phyloP scores from a whole-genome alignment of 1,140 invertebrate genomes.

The Lysiphlebus fabarum region DNA sequence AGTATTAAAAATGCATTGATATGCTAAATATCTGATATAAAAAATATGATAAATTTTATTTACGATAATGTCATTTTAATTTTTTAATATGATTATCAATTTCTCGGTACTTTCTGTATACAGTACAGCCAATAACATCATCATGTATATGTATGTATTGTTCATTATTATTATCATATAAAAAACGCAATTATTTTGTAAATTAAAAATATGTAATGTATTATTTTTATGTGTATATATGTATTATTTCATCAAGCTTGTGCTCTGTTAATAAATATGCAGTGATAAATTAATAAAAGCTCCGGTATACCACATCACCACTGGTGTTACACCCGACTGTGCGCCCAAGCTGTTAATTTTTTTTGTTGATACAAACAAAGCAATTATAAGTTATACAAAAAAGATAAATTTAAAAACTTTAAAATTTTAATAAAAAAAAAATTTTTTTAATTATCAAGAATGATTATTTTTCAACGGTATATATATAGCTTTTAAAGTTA shows the following conservation, averaged over 20 bases:
- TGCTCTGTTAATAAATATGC: constrained; percentile 32
- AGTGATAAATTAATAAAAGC: constrained; percentile 49
- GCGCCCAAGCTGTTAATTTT: constrained; percentile 27
- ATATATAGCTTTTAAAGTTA: no score
- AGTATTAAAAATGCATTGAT: background rate
- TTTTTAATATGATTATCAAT: no score
- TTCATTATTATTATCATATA: background rate
- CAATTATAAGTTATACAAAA: constrained; percentile 29
- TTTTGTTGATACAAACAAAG: constrained; percentile 9
- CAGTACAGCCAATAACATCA: no score
- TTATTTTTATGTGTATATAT: background rate
- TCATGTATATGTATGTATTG: constrained; percentile 19
- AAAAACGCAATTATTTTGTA: no score
- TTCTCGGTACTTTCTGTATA: no score
- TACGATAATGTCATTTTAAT: background rate
- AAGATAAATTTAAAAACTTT: background rate
- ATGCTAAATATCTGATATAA: background rate
- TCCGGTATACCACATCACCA: constrained; percentile 17
- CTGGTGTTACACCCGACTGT: constrained; percentile 29
- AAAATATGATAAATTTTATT: constrained; percentile 16
- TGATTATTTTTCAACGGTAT: no score
- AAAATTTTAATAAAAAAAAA: no score
- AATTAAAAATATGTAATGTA: constrained; percentile 5
- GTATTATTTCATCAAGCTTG: constrained; percentile 14
- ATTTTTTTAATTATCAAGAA: no score